Conservation (phyloP, 2,888 invertebrate genomes). For the Zele albiditarsus region DNA sequence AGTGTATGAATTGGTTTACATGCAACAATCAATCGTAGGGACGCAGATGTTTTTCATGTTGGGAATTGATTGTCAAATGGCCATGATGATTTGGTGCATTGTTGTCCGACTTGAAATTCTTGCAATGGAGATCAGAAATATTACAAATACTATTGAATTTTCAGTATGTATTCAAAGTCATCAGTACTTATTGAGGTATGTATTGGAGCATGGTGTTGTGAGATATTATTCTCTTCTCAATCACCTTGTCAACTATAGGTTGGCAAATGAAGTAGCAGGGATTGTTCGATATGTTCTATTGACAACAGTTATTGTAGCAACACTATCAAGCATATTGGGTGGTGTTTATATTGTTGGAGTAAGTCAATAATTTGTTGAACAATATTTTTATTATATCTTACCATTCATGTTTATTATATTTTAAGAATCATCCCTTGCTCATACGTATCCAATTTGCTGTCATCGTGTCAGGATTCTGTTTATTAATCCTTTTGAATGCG, state of each 20-base stretch:
- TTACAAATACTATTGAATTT: constrained; percentile 42
- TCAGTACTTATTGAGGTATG: constrained; percentile 50
- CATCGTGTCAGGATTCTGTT: not conserved
- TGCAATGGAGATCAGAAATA: not conserved
- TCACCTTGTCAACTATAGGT: not conserved
- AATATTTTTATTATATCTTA: no score
- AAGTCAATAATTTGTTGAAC: constrained; percentile 14
- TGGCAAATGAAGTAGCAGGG: constrained; percentile 35
- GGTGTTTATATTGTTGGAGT: constrained; percentile 47
- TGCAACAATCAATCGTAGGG: constrained; percentile 50
- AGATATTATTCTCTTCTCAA: not conserved
- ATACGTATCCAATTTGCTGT: not conserved
- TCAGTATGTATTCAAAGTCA: constrained; percentile 51
- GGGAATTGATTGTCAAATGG: constrained; percentile 50
- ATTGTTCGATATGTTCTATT: constrained; percentile 44
- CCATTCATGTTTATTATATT: not conserved
- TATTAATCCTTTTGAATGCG: constrained; percentile 34
- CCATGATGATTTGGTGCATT: constrained; percentile 53
- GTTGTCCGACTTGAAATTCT: constrained; percentile 51
- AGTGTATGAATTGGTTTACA: constrained; percentile 45
- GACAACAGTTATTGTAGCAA: constrained; percentile 37
- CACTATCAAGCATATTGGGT: constrained; percentile 42
- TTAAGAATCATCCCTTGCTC: not conserved
- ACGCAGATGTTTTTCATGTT: constrained; percentile 48
- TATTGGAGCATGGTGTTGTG: not conserved